These are phyloP conservation scores for Clarias magur DNA, from an alignment of 2,113 vertebrate genomes.

Conservation along the genomic window DNA sequence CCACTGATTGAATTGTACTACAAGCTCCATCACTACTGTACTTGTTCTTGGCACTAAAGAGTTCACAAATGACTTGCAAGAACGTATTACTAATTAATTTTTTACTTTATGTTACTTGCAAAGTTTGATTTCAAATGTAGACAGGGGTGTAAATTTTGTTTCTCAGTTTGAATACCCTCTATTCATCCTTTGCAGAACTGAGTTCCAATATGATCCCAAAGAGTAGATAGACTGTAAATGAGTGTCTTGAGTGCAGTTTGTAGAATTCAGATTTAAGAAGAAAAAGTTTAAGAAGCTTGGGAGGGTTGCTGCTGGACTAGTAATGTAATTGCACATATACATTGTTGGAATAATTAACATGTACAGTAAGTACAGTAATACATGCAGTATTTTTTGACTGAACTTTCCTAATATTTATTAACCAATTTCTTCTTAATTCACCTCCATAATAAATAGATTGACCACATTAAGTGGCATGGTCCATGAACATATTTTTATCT, in stretches of 20 bases:
- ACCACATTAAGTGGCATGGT: background rate
- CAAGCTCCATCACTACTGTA: background rate
- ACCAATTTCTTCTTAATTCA: background rate
- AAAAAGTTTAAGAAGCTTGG: background rate
- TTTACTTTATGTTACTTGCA: background rate
- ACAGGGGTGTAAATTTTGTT: background rate
- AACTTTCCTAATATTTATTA: background rate
- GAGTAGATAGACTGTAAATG: background rate
- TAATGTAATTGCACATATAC: background rate
- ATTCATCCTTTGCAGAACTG: background rate
- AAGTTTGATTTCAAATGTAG: background rate
- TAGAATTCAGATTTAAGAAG: conserved; percentile 10
- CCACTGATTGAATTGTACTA: background rate
- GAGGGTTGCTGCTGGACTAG: background rate
- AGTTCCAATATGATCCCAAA: background rate
- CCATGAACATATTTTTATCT: background rate
- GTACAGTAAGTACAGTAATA: background rate
- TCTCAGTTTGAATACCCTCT: background rate
- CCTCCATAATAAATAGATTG: background rate
- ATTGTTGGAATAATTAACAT: background rate
- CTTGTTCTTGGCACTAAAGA: conserved; percentile 7
- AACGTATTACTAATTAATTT: background rate
- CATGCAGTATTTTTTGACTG: background rate
- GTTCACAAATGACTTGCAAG: conserved; percentile 26
- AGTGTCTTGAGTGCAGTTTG: background rate